These are phyloP conservation scores for Squalus acanthias DNA, from an alignment of 2,797 vertebrate genomes.

Conservation along the genomic window DNA sequence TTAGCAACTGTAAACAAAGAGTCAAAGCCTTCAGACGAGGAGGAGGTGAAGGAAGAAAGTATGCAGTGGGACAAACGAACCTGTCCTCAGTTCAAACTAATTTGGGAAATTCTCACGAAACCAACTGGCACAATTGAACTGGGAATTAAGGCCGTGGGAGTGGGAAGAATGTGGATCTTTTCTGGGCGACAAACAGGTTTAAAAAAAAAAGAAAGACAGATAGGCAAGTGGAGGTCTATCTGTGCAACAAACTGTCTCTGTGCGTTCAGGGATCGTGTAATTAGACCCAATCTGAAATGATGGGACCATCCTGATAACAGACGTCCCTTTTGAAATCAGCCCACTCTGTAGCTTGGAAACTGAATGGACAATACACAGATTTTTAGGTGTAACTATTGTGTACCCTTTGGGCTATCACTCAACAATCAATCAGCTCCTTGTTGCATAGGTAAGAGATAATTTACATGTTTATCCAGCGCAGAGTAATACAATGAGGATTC, in stretches of 20 bases:
- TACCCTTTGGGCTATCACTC: background rate
- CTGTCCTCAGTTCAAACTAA: background rate
- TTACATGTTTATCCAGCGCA: conserved; percentile 3
- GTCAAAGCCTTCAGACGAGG: background rate
- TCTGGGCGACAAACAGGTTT: background rate
- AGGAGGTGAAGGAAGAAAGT: background rate
- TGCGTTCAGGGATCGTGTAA: background rate
- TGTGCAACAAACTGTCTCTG: background rate
- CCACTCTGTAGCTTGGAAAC: background rate
- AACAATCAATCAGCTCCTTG: background rate
- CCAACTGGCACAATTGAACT: background rate
- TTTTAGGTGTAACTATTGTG: background rate
- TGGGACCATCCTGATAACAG: background rate
- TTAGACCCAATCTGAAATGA: background rate
- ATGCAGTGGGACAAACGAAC: background rate
- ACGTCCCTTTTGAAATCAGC: background rate
- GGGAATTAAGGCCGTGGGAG: background rate
- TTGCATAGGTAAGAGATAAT: background rate
- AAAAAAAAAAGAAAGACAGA: background rate
- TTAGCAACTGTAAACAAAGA: background rate
- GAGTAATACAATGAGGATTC: background rate
- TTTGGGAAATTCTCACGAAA: background rate
- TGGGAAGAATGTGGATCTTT: background rate
- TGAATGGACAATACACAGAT: background rate
- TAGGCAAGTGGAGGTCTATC: background rate